Conservation (phyloP, 2,888 invertebrate genomes). For the Apeira syringaria region DNA sequence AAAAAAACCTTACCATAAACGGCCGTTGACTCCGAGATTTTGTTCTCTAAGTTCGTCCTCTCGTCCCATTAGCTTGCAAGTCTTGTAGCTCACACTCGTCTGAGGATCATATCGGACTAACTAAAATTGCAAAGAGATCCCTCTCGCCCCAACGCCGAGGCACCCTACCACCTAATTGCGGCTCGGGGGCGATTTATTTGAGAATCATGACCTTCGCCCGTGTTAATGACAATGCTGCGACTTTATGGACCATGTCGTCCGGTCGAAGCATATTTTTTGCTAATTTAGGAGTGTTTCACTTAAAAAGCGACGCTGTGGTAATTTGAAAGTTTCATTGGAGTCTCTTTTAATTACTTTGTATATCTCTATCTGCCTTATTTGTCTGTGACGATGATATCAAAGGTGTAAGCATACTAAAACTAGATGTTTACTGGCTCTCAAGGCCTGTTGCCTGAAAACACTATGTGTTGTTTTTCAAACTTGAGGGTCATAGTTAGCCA, state of each 20-base stretch:
- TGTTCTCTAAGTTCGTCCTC: conserved; percentile 5
- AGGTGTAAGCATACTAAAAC: too few species aligned
- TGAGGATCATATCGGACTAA: conserved; percentile 76
- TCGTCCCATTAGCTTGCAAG: conserved; percentile 62
- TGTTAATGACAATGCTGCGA: conserved; percentile 51
- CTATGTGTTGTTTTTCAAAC: too few species aligned
- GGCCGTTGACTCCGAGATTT: background rate
- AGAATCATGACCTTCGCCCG: conserved; percentile 58
- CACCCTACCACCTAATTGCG: conserved; percentile 62
- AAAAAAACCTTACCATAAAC: background rate
- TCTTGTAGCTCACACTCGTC: conserved; percentile 66
- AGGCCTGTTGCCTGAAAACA: too few species aligned
- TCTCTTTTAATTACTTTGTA: too few species aligned
- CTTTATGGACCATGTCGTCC: conserved; percentile 34
- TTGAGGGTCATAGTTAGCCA: too few species aligned
- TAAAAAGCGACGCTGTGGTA: too few species aligned
- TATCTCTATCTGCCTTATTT: too few species aligned
- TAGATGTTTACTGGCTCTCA: too few species aligned
- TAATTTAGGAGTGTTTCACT: background rate
- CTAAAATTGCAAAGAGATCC: conserved; percentile 78
- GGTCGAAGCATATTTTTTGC: conserved; percentile 24
- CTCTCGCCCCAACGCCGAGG: conserved; percentile 42
- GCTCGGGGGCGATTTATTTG: conserved; percentile 74
- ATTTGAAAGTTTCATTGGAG: too few species aligned
- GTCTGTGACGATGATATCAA: too few species aligned